phyloP scores from a whole-genome alignment of 2,888 invertebrate species.

The Ceraclea dissimilis region DNA sequence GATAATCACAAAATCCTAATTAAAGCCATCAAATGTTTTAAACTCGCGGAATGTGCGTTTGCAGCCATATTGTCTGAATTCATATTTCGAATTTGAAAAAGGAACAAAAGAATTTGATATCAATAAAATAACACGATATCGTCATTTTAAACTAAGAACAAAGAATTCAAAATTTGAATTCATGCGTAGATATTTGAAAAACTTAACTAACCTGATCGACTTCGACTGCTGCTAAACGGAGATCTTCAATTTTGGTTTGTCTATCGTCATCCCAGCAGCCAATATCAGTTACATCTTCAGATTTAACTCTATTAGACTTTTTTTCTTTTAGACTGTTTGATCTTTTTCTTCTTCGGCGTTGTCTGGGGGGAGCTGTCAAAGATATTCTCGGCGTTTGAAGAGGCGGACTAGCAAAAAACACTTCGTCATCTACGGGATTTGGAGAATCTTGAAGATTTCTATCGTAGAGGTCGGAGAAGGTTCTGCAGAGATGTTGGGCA shows the following conservation, averaged over 20 bases:
- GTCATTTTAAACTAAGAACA: background rate
- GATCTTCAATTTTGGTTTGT: conserved; percentile 10
- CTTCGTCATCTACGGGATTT: conserved; percentile 20
- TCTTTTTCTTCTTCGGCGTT: conserved; percentile 19
- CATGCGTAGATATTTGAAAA: background rate
- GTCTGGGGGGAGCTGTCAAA: conserved; percentile 13
- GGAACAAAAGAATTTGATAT: too few relatives aligned
- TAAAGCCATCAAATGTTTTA: too few relatives aligned
- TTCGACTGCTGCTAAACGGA: background rate
- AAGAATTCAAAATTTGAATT: background rate
- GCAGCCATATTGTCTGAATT: too few relatives aligned
- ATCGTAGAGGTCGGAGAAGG: conserved; percentile 13
- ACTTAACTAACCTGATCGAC: conserved; percentile 1
- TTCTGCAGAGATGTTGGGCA: conserved; percentile 18
- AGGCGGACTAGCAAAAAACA: conserved; percentile 13
- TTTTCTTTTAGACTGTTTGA: conserved; percentile 17
- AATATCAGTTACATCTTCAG: conserved; percentile 9
- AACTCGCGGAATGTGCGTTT: too few relatives aligned
- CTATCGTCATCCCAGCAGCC: conserved; percentile 1
- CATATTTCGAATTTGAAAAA: too few relatives aligned
- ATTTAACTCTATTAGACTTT: conserved; percentile 9
- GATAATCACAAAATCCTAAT: too few relatives aligned
- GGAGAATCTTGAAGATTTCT: background rate
- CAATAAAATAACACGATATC: background rate
- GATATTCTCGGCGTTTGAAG: background rate